These are phyloP conservation scores for Lethenteron reissneri DNA, from an alignment of 2,113 vertebrate genomes.

Conservation along the genomic window DNA sequence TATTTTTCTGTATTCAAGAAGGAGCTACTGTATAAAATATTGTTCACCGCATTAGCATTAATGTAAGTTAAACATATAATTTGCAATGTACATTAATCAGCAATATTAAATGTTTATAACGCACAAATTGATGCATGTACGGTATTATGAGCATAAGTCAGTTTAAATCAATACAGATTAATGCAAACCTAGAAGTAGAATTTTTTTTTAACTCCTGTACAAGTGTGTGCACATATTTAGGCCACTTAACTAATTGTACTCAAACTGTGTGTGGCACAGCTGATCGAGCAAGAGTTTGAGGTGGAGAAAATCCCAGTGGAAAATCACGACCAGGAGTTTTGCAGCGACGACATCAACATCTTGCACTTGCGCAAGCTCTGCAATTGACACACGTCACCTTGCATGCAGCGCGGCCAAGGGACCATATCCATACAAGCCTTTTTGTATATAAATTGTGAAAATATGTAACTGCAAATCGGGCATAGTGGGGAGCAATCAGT, in stretches of 20 bases:
- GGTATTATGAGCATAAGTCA: neutral
- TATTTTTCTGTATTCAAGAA: too few relatives aligned
- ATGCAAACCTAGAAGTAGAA: neutral
- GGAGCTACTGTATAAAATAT: too few relatives aligned
- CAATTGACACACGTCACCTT: too few relatives aligned
- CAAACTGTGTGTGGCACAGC: constrained; percentile 23
- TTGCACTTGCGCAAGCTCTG: constrained; percentile 23
- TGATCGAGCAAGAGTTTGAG: constrained; percentile 49
- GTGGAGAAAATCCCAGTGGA: constrained; percentile 50
- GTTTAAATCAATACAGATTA: constrained; percentile 1
- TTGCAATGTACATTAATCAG: neutral
- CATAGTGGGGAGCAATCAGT: too few relatives aligned
- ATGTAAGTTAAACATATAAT: too few relatives aligned
- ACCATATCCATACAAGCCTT: too few relatives aligned
- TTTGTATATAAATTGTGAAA: too few relatives aligned
- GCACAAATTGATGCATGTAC: neutral
- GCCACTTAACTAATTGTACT: constrained; percentile 7
- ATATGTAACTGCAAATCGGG: too few relatives aligned
- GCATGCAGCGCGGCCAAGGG: too few relatives aligned
- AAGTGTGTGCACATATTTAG: neutral
- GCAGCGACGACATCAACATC: constrained; percentile 72
- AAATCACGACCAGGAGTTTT: constrained; percentile 63
- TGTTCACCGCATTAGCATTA: too few relatives aligned
- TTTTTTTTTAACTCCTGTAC: neutral
- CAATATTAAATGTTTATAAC: neutral